Evolutionary conservation across 2,888 invertebrate species (phyloP), one percentile per base, ranked within the genome.

Genomic region (Ganaspis brasiliensis): DNA sequence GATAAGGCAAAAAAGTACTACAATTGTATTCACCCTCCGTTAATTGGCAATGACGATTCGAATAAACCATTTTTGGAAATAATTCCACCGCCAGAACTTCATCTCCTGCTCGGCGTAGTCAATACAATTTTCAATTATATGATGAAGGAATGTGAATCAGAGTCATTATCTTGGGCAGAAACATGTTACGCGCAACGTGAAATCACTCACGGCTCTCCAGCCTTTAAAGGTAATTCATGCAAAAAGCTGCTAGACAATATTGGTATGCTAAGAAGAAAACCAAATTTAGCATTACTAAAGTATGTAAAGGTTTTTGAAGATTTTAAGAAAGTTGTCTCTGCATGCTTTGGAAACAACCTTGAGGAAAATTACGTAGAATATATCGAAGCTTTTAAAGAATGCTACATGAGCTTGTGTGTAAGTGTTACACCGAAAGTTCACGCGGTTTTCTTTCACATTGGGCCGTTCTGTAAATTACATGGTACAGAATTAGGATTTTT

Each of bases 321-420:
- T 16, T 76, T 76, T 37, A 61, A 55, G 49, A 52, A 52, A 49
- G 63, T 76, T 10, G 76, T 72, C 49, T 35, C 21, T 61, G 72
- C 76, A 24, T 76, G 76, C 35, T 76, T 72, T 21, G 40, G 72
- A 16, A 72, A 72, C 14, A 37, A 52, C 61, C 63, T 76, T 21
- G 24, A 76, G 2, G 5, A 49, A 72, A 12, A 72, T 72, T 76
- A 55, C 52, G 72, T 59, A 72, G 16, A 2, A 19, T 61, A 21
- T 10, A 76, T 76, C 16, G 76, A 37, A 61, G 76, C 52, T 35
- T 72, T 75, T 45, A 71, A 56, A 56, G 35, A 16, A 52, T 55
- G 56, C 31, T 31, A 31, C 31, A 31, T 31, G 31, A 31, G 31
- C 31, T 31, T 31, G 31, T 2, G 31, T 31, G n/a, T 31, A 2